A percentile compares a stretch with the other conserved stretches of the same genome.
phyloP scores from a whole-genome alignment of 2,113 vertebrate species.

The Plectropomus leopardus region DNA sequence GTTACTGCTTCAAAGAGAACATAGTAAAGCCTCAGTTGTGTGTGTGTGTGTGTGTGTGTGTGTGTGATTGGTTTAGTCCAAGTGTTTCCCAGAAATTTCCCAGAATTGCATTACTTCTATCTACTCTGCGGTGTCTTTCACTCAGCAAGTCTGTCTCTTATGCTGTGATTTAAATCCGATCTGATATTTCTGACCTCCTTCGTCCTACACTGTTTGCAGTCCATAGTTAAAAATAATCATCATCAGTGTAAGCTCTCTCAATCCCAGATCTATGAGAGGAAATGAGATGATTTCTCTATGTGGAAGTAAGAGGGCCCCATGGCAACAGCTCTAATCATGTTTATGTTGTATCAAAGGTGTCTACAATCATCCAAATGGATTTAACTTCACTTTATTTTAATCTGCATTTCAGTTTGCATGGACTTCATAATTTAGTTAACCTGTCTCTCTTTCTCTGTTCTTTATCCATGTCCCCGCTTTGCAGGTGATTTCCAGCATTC shows the following conservation, averaged over 20 bases:
- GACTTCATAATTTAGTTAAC: background rate
- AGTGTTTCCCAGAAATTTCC: conserved; percentile 53
- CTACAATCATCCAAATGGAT: conserved; percentile 15
- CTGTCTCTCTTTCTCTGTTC: conserved; percentile 22
- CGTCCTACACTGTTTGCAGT: conserved; percentile 21
- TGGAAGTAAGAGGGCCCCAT: conserved; percentile 14
- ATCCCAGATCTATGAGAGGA: conserved; percentile 57
- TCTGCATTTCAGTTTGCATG: background rate
- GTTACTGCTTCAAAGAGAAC: conserved; percentile 37
- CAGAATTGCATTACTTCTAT: conserved; percentile 36
- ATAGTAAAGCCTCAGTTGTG: conserved; percentile 11
- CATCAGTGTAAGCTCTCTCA: conserved; percentile 61
- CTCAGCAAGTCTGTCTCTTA: background rate
- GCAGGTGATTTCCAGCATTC: conserved; percentile 73
- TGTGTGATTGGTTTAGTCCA: conserved; percentile 23
- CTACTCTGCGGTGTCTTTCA: conserved; percentile 4
- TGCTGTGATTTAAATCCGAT: conserved; percentile 16
- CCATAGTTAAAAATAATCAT: conserved; percentile 61
- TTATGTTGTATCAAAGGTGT: conserved; percentile 30
- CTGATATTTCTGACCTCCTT: conserved; percentile 14
- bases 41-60: background rate
- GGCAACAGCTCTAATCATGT: conserved; percentile 25
- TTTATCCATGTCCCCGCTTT: conserved; percentile 11
- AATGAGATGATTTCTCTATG: conserved; percentile 63
- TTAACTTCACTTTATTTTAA: conserved; percentile 4